Evolutionary conservation across 53 echinoderm and acorn worm species (phyloP).

Genomic region (Holothuria scabra): DNA sequence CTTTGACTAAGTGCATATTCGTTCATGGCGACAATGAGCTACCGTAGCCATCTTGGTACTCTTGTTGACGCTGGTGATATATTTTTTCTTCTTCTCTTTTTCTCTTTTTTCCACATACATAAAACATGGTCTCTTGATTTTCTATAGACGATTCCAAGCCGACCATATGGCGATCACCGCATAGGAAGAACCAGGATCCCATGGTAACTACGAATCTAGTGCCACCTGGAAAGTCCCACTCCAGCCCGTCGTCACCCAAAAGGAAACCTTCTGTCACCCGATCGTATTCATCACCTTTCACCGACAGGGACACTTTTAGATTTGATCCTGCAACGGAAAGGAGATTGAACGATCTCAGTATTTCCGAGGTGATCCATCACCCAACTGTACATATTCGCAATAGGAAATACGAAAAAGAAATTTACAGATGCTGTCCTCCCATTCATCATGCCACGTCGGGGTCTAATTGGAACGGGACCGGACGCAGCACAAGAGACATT

Average conservation of each 20-base stretch:
- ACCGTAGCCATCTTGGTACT: too few species aligned
- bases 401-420: background rate
- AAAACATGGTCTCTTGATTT: background rate
- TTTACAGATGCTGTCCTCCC: background rate
- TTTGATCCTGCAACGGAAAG: too few species aligned
- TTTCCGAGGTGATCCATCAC: constrained; percentile 21
- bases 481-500: background rate
- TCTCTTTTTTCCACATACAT: background rate
- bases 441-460: background rate
- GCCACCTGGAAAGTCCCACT: constrained; percentile 16
- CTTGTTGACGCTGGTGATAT: too few species aligned
- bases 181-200: background rate
- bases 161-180: constrained; percentile 15
- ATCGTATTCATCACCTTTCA: constrained; percentile 22
- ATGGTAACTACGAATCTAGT: constrained; percentile 39
- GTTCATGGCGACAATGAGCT: too few species aligned
- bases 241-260: constrained; percentile 8
- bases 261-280: background rate
- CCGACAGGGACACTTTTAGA: background rate
- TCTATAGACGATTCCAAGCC: constrained; percentile 17
- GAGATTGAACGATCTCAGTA: background rate
- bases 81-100: background rate
- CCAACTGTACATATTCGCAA: constrained; percentile 4
- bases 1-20: too few species aligned
- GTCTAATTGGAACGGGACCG: too few species aligned